Conservation (phyloP, 2,113 vertebrate genomes). For the Peucedramus taeniatus region DNA sequence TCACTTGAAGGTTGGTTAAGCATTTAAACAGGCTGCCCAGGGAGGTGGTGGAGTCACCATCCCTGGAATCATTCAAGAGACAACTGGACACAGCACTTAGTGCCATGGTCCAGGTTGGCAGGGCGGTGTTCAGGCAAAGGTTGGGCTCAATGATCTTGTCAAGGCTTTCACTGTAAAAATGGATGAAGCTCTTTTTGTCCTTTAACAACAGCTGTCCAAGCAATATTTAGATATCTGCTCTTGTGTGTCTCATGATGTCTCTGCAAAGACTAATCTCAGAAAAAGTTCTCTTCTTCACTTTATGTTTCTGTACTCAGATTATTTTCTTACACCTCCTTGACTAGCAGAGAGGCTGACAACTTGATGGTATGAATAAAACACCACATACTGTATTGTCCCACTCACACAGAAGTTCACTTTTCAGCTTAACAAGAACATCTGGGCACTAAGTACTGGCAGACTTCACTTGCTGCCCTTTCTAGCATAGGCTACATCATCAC, state of each 20-base stretch:
- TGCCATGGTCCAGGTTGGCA: background rate
- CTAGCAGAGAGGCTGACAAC: background rate
- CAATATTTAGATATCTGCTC: background rate
- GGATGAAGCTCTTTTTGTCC: fast-evolving
- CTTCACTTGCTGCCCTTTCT: background rate
- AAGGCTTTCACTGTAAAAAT: background rate
- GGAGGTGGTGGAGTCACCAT: background rate
- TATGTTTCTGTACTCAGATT: background rate
- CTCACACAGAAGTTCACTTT: background rate
- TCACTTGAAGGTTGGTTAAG: background rate
- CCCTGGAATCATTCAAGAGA: background rate
- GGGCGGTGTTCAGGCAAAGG: fast-evolving
- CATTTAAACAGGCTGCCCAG: background rate
- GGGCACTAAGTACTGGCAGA: background rate
- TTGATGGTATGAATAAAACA: background rate
- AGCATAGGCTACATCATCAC: background rate
- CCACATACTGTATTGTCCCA: background rate
- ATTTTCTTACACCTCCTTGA: background rate
- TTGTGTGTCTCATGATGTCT: fast-evolving
- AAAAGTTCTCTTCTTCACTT: background rate
- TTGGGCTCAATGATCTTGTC: background rate
- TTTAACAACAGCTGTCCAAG: background rate
- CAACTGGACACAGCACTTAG: background rate
- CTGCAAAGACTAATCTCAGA: background rate
- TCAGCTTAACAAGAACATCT: background rate